Base-by-base conservation (phyloP, 1,140 invertebrate genomes). In the Samia ricini region DNA sequence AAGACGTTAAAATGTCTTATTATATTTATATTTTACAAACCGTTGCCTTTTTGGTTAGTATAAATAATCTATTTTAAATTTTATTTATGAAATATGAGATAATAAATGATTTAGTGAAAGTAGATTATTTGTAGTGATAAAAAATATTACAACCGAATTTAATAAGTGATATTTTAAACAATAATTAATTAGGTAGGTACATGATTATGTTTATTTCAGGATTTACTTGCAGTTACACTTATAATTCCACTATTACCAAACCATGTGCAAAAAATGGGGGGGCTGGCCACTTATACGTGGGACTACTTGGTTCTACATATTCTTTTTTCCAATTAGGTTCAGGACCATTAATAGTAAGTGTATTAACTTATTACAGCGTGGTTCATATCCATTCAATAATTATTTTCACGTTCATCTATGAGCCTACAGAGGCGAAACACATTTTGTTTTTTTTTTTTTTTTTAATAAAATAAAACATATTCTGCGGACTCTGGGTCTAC, bases 181-280 rank as follows among this genome's bases (percentile, higher is more conserved):
- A n/a, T n/a, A n/a, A n/a, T n/a, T n/a, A 29, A 5, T 29, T 29
- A 29, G 6, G 26, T 29, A 2, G 1, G 26, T 29, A 29, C 10
- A 29, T 29, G n/a, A n/a, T 36, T 36, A 36, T 36, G n/a, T 15
- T 42, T 7, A 84, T 83, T 59, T 12, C 77, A 95, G 93, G 95
- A 95, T 88, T 90, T 95, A 58, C 91, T 95, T 68, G 94, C 93
- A 6, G 93, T 95, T 19, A 94, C 94, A 61, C 81, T 95, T 61
- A 92, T 94, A 64, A 87, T 95, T 55, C 94, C 94, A 29, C 75
- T 95, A 66, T 85, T 95, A 49, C 88, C 91, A 22, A 88, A 88
- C 42, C 91, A 94, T 90, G 91, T 94, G 1, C 77, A 88, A 68
- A 78, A 87, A 64, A 78, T 95, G 62, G 94, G 94, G 94, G 94